Evolutionary conservation across 2,113 vertebrate species (phyloP).

Genomic region (Xenopus borealis): DNA sequence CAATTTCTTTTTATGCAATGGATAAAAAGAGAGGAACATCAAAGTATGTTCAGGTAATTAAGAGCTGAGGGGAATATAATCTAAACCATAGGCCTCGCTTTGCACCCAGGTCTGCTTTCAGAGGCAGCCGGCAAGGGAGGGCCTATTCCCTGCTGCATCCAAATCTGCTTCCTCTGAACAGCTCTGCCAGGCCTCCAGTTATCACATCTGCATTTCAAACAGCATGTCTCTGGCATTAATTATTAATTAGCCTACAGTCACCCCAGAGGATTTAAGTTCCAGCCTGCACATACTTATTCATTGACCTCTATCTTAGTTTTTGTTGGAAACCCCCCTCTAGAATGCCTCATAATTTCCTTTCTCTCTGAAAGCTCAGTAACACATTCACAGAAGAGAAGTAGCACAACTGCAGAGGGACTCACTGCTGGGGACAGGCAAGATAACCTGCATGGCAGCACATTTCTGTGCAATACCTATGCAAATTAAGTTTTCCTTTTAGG

Average conservation of each 20-base stretch:
- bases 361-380: slow-evolving; percentile 62
- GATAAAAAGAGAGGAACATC: slow-evolving; percentile 82
- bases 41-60: slow-evolving; percentile 89
- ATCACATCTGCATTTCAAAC: slow-evolving; percentile 99
- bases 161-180: slow-evolving; percentile 87
- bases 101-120: slow-evolving; percentile 78
- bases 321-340: slow-evolving; percentile 55
- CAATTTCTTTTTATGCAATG: slow-evolving; percentile 76
- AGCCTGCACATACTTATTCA: slow-evolving; percentile 83
- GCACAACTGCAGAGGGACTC: slow-evolving; percentile 58
- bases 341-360: slow-evolving; percentile 78
- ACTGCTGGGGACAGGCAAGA: slow-evolving; percentile 57
- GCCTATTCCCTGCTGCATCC: slow-evolving; percentile 77
- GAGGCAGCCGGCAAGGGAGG: slow-evolving; percentile 78
- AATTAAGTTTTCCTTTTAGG: not conserved
- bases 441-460: slow-evolving; percentile 40
- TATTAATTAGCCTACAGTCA: slow-evolving; percentile 99
- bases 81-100: slow-evolving; percentile 78
- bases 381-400: slow-evolving; percentile 57
- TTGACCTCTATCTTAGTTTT: slow-evolving; percentile 84
- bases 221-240: slow-evolving; percentile 96
- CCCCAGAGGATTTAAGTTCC: slow-evolving; percentile 92
- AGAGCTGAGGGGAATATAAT: slow-evolving; percentile 87
- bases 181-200: slow-evolving; percentile 87
- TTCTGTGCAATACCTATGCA: not conserved